Conservation (phyloP, 2,113 vertebrate species). For the Sinocyclocheilus maitianheensis region DNA sequence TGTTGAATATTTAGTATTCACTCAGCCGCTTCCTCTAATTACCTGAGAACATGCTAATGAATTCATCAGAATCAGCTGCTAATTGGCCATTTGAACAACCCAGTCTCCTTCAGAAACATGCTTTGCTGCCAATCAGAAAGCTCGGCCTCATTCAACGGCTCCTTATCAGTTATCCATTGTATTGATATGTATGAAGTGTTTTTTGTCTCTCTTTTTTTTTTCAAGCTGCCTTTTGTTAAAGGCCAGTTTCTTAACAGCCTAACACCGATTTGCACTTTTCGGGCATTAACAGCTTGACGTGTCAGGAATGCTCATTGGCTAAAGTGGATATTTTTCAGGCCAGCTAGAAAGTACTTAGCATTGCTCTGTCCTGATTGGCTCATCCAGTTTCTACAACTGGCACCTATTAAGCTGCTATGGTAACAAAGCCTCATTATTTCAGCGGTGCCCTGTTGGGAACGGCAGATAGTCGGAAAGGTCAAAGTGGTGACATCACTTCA, state of each 20-base stretch:
- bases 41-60: conserved; percentile 66
- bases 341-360: conserved; percentile 14
- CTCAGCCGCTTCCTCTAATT: conserved; percentile 69
- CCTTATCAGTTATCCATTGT: conserved; percentile 41
- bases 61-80: conserved; percentile 68
- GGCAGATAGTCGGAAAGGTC: conserved; percentile 50
- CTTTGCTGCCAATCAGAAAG: conserved; percentile 52
- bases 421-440: conserved; percentile 59
- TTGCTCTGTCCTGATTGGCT: conserved; percentile 47
- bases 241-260: conserved; percentile 33
- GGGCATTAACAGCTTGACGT: conserved; percentile 33
- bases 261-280: conserved; percentile 40
- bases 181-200: conserved; percentile 36
- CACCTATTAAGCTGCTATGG: conserved; percentile 56
- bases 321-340: conserved; percentile 41
- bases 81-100: conserved; percentile 67
- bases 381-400: conserved; percentile 49
- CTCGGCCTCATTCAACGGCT: conserved; percentile 16
- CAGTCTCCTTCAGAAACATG: conserved; percentile 37
- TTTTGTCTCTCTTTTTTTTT: not conserved
- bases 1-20: conserved; percentile 71
- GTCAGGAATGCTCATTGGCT: conserved; percentile 42
- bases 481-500: conserved; percentile 57
- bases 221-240: not conserved
- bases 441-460: conserved; percentile 44